Evolutionary conservation across 2,888 invertebrate genomes (phyloP).

Genomic region (Caenorhabditis auriculariae): DNA sequence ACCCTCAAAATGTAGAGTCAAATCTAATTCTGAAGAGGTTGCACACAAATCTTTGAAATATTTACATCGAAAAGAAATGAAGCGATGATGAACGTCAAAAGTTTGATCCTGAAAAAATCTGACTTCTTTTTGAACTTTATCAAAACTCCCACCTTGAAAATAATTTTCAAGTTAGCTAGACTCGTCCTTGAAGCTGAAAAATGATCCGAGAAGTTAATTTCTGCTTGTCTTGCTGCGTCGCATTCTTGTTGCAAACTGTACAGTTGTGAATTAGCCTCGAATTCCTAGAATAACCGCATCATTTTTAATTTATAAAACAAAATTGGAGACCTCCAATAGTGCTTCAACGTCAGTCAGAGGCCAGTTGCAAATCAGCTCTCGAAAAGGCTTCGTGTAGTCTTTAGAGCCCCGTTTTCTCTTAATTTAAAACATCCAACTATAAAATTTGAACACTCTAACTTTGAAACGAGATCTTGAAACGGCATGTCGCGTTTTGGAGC

Average conservation of each 20-base stretch:
- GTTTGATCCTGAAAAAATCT: background rate
- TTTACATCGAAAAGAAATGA: constrained; percentile 10
- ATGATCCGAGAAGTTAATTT: background rate
- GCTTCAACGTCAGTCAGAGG: constrained; percentile 23
- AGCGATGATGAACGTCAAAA: constrained; percentile 3
- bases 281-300: constrained; percentile 21
- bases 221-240: constrained; percentile 10
- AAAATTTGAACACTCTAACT: background rate
- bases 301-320: constrained; percentile 6
- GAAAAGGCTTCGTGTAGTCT: constrained; percentile 16
- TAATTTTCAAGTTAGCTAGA: constrained; percentile 1
- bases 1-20: background rate
- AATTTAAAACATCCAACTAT: background rate
- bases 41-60: too few species aligned
- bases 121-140: background rate
- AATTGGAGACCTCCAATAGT: constrained; percentile 6
- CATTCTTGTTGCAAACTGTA: constrained; percentile 13
- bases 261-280: constrained; percentile 22
- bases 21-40: background rate
- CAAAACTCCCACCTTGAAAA: constrained; percentile 4
- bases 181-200: background rate
- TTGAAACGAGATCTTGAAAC: background rate
- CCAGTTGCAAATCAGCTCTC: constrained; percentile 38
- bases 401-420: background rate
- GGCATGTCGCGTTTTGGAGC: background rate